Conservation (phyloP, 2,113 vertebrate species). For the Motacilla alba region DNA sequence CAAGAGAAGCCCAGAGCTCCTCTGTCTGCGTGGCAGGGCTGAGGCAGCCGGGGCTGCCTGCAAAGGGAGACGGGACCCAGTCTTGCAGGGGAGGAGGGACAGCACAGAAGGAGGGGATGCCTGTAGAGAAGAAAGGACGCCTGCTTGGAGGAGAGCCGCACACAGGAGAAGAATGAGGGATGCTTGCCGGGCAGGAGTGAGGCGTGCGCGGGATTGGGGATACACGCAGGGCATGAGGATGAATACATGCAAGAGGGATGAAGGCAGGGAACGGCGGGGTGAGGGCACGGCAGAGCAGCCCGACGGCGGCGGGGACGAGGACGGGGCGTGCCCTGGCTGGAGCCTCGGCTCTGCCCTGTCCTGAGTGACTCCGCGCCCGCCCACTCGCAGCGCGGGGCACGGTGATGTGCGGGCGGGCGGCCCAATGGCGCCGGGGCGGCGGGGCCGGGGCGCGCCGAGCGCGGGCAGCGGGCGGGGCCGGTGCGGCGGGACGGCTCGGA, state of each 20-base stretch:
- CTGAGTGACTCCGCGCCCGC: not conserved
- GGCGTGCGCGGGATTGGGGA: accelerated
- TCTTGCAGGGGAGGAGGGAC: accelerated
- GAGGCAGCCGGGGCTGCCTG: not conserved
- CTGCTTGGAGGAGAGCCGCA: not conserved
- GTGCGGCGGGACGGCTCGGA: not conserved
- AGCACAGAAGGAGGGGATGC: not conserved
- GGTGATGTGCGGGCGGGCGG: not conserved
- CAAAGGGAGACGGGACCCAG: not conserved
- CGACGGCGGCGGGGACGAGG: not conserved
- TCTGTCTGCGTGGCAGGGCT: not conserved
- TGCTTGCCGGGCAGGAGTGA: not conserved
- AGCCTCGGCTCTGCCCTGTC: not conserved
- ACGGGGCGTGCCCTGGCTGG: not conserved
- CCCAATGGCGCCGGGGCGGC: not conserved
- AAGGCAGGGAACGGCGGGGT: accelerated
- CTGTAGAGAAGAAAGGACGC: not conserved
- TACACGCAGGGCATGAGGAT: too few species aligned
- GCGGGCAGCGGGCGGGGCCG: not conserved
- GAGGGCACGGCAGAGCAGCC: not conserved
- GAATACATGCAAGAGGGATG: accelerated
- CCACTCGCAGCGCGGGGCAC: not conserved
- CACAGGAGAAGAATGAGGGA: not conserved
- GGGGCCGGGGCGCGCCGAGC: not conserved
- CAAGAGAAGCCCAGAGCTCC: not conserved